Conservation (phyloP, 2,113 vertebrate species). For the Pteropus alecto region DNA sequence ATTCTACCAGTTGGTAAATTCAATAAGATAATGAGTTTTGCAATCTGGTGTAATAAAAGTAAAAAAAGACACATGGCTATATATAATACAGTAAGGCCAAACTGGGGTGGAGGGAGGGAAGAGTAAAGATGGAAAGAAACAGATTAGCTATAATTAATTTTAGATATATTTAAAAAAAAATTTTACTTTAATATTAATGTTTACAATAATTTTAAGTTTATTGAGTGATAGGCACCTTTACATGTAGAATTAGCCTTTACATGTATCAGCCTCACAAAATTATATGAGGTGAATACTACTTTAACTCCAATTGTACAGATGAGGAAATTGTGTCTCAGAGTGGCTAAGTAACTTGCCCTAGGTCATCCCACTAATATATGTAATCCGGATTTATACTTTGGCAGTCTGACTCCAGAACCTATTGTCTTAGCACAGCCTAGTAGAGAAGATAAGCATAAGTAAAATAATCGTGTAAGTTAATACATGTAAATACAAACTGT, state of each 20-base stretch:
- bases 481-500: not conserved
- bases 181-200: not conserved
- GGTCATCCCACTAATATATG: not conserved
- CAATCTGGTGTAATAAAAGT: not conserved
- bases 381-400: not conserved
- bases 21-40: not conserved
- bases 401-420: not conserved
- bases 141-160: not conserved
- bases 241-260: not conserved
- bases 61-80: not conserved
- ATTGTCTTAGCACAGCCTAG: not conserved
- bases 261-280: not conserved
- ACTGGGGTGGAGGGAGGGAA: not conserved
- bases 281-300: not conserved
- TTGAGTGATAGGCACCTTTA: not conserved
- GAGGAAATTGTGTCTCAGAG: not conserved
- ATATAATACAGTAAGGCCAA: not conserved
- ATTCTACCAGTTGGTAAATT: not conserved
- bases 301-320: not conserved
- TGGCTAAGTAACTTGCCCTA: not conserved
- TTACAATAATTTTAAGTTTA: not conserved
- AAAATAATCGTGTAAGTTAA: not conserved
- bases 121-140: not conserved
- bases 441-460: not conserved
- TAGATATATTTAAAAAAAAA: conserved; percentile 18